Evolutionary conservation across 2,797 vertebrate species (phyloP).

Genomic region (Lindbergichthys nudifrons): DNA sequence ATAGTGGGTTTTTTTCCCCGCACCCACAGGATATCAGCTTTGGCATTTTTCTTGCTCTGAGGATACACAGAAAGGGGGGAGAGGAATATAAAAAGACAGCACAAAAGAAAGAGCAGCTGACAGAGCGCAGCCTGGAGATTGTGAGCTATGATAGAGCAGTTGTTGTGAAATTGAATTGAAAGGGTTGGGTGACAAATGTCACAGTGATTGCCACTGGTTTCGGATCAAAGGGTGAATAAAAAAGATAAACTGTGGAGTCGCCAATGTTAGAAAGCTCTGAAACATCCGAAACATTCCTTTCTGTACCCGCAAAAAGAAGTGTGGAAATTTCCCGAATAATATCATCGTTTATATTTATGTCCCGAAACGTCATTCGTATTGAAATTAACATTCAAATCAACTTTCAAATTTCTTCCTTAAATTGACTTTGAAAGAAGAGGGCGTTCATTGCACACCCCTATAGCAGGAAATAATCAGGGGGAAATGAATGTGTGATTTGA

Average conservation of each 20-base stretch:
- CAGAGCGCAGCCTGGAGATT: slow-evolving; percentile 71
- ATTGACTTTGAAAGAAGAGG: slow-evolving; percentile 65
- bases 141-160: slow-evolving; percentile 78
- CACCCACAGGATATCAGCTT: slow-evolving; percentile 47
- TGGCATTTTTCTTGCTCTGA: slow-evolving; percentile 42
- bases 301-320: slow-evolving; percentile 7
- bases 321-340: slow-evolving; percentile 52
- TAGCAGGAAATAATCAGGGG: slow-evolving; percentile 35
- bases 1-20: slow-evolving; percentile 11
- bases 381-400: slow-evolving; percentile 61
- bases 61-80: slow-evolving; percentile 44
- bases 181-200: slow-evolving; percentile 84
- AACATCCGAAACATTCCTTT: slow-evolving; percentile 45
- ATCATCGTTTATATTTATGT: slow-evolving; percentile 62
- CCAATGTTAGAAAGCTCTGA: slow-evolving; percentile 51
- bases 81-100: slow-evolving; percentile 64
- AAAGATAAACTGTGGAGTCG: slow-evolving; percentile 77
- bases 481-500: slow-evolving; percentile 69
- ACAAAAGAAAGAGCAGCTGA: slow-evolving; percentile 69
- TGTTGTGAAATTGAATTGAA: slow-evolving; percentile 86
- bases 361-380: slow-evolving; percentile 23
- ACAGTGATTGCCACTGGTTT: slow-evolving; percentile 80
- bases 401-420: slow-evolving; percentile 49
- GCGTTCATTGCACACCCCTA: slow-evolving; percentile 20
- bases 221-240: slow-evolving; percentile 82